Base-by-base conservation (phyloP, 2,113 vertebrate species). In the Ochotona curzoniae region DNA sequence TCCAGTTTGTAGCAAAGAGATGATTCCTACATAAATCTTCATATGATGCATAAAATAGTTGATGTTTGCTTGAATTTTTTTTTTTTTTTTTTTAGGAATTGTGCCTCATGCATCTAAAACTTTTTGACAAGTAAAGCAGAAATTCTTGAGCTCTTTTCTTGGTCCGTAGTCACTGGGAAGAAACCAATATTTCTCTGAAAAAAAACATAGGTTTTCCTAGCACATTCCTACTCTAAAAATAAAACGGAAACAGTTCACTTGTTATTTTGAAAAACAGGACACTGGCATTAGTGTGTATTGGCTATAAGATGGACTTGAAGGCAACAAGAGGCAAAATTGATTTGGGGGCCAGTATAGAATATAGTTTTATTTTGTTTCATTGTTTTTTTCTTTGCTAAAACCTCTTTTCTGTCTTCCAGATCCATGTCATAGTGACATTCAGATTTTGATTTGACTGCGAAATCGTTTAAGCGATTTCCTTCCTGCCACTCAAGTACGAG, bases 401-500 rank as follows among this genome's bases (percentile, higher is more conserved):
- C 1, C 4, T 87, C 83, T 70, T 30, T 96, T 95, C 44, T 26
- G n/a, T 91, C 23, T 87, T 74, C 13, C 86, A 93, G 30, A 30
- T 73, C 23, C 96, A 51, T 71, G n/a, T 94, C 67, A 90, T 49
- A 44, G 93, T 90, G 67, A 74, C 94, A 95, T 74, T 44, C 70
- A 35, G 87, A 17, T 64, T 1, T 83, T 5, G 12, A 2, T 2
- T 51, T 78, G 35, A 66, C 89, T 88, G 74, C 63, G 84, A 61
- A 80, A 73, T 86, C 32, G 4, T 25, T 32, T 23, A 73, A 66
- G 70, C 80, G 30, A 94, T 88, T 70, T 83, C 25, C 49, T 71
- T 2, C 9, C 35, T 14, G 32, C n/a, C 73, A 80, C 51, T 28
- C 63, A 83, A 96, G 95, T 47, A 6, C 17, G 23, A 11, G 17